Conservation (phyloP, 2,113 vertebrate genomes). For the Holacanthus passer region DNA sequence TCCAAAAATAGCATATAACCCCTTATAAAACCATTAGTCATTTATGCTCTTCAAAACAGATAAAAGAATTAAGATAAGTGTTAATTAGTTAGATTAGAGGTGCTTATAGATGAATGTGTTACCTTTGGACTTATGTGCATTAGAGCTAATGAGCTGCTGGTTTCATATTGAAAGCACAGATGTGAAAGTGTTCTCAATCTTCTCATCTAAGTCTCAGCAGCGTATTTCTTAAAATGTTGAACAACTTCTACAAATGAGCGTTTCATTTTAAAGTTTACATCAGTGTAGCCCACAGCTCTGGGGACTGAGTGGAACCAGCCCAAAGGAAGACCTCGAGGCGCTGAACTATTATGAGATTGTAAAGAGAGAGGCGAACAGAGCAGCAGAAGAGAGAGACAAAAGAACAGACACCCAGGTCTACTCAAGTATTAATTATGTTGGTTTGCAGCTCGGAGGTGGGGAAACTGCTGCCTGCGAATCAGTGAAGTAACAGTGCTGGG, state of each 20-base stretch:
- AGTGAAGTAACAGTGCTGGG: conserved; percentile 40
- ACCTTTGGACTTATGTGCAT: neutral
- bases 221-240: neutral
- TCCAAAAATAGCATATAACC: neutral
- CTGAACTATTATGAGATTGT: conserved; percentile 33
- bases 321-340: conserved; percentile 19
- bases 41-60: neutral
- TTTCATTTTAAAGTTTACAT: conserved; percentile 39
- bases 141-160: neutral
- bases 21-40: neutral
- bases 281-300: conserved; percentile 37
- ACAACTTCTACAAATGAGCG: conserved; percentile 10
- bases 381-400: conserved; percentile 38
- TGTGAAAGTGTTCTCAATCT: neutral
- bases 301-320: neutral
- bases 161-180: neutral
- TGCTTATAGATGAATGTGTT: too few relatives aligned
- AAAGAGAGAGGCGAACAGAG: conserved; percentile 23
- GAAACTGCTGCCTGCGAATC: conserved; percentile 45
- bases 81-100: too few relatives aligned
- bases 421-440: conserved; percentile 65
- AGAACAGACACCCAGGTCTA: conserved; percentile 39
- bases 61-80: neutral
- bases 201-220: neutral
- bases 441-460: conserved; percentile 51